Base-by-base conservation (phyloP, 2,888 invertebrate genomes). In the Mellilla xanthometata region DNA sequence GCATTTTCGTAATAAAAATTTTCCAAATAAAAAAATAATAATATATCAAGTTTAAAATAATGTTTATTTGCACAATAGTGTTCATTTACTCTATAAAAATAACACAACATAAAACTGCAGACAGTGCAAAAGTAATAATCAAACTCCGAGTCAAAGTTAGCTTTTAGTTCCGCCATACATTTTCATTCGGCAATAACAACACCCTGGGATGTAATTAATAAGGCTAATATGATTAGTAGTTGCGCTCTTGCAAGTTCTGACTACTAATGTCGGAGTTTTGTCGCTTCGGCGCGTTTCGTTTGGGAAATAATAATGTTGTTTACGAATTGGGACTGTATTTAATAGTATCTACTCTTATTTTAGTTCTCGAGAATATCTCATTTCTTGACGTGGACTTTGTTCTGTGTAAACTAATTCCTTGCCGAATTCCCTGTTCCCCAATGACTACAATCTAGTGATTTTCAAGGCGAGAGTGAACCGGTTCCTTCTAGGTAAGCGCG, bases 181-280 rank as follows among this genome's bases (percentile, higher is more conserved):
- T 86, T 78, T 83, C 85, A 87, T 84, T 82, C 81, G 78, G 78
- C 77, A 81, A 71, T 69, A 72, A 70, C 72, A 71, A 65, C 76
- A 74, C 73, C 68, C 51, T 62, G 76, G 81, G 81, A 78, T 62
- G 69, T 82, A 72, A 85, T 85, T 87, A 86, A 83, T 85, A 83
- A 72, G 63, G 72, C 77, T 86, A 86, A 88, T 86, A 86, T 86
- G 80, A 85, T 88, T 86, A 86, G 83, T 83, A 69, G 81, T 76
- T 77, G 77, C 74, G 81, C 74, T 73, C 74, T 68, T 63, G 63
- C 43, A 68, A 77, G 41, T 39, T 42, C 38, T 22, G 30, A 33
- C 40, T 40, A 27, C 40, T 48, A 48, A 42, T 48, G 29, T 29
- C 33, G 8, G 32, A 41, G 41, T 40, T 26, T 28, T 38, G 47